Evolutionary conservation across 92 coral and sea anemone genomes (phyloP), one percentile per base, ranked within the genome.

Genomic region (Zoanthus solanderi): DNA sequence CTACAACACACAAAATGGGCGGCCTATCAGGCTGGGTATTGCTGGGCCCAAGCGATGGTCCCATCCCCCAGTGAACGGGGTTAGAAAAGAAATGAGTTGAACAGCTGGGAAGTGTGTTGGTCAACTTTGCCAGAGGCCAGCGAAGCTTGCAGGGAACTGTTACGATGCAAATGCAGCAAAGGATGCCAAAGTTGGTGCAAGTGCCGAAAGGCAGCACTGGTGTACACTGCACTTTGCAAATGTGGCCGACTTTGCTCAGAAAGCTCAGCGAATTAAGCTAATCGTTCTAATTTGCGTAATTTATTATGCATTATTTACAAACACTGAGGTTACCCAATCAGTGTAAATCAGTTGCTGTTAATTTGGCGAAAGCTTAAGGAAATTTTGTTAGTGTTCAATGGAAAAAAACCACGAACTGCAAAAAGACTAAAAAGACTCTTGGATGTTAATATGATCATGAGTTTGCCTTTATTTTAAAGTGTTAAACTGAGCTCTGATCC

Each of bases 161-260:
- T 92, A 16, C 84, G 72, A 32, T 92, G 95, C 56, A 83, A 89
- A 5, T 92, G 91, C 90, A 92, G 84, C 68, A 92, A 92, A 66
- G 89, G 93, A 8, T 92, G 93, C 79, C 84, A 80, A 50, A 78
- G 80, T 28, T 83, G 75, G 37, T 90, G 92, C 83, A 86, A 78
- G 30, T 92, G 92, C 30, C 82, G 52, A 15, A 84, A 88, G 65
- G 94, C 92, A 56, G 78, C 83, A 65, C 88, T 89, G 30, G 84
- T 75, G 61, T 87, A 84, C 88, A 89, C 92, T 48, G 95, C 92
- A 30, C 92, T 92, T 74, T 92, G 92, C 71, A 18, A 63, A 6
- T 92, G 92, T 86, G 89, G 83, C 76, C 89, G 92, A 58, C 75
- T 56, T 5, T 92, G 91, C 75, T 13, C 87, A 10, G 52, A 83